A percentile compares a stretch with the other conserved stretches of the same genome.
phyloP scores from a whole-genome alignment of 2,888 invertebrate species.

The Andrena flavipes region DNA sequence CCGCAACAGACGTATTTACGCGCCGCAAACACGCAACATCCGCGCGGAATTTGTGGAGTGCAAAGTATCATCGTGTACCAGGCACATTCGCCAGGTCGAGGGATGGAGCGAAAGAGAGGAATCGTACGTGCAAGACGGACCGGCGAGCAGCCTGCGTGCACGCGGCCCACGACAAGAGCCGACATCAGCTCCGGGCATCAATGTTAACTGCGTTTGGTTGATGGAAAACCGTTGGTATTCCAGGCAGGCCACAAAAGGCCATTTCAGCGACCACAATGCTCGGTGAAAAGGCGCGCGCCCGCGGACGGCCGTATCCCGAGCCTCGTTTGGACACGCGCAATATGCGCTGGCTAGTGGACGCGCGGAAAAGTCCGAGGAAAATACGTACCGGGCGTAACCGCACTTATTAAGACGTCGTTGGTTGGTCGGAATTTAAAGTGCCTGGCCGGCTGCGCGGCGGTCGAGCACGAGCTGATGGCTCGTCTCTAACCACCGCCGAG shows the following conservation, averaged over 20 bases:
- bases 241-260: constrained; percentile 79
- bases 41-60: constrained; percentile 57
- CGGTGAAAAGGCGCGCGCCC: constrained; percentile 73
- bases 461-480: constrained; percentile 69
- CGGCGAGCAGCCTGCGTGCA: constrained; percentile 18
- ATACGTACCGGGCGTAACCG: constrained; percentile 75
- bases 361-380: constrained; percentile 69
- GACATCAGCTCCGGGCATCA: constrained; percentile 66
- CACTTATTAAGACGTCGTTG: constrained; percentile 83
- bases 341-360: constrained; percentile 68
- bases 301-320: constrained; percentile 60
- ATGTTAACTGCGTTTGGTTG: constrained; percentile 76
- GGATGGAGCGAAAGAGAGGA: background rate
- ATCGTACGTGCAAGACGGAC: constrained; percentile 33
- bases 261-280: constrained; percentile 83
- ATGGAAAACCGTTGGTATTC: constrained; percentile 75
- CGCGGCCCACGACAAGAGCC: constrained; percentile 42
- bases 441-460: constrained; percentile 53
- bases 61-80: constrained; percentile 55
- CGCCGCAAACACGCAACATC: constrained; percentile 52
- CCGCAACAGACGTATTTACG: constrained; percentile 34
- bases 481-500: constrained; percentile 4
- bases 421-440: constrained; percentile 79
- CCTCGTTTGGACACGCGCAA: constrained; percentile 73
- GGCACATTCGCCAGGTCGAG: constrained; percentile 38